Base-by-base conservation (phyloP, 2,113 vertebrate genomes). In the Takifugu flavidus region DNA sequence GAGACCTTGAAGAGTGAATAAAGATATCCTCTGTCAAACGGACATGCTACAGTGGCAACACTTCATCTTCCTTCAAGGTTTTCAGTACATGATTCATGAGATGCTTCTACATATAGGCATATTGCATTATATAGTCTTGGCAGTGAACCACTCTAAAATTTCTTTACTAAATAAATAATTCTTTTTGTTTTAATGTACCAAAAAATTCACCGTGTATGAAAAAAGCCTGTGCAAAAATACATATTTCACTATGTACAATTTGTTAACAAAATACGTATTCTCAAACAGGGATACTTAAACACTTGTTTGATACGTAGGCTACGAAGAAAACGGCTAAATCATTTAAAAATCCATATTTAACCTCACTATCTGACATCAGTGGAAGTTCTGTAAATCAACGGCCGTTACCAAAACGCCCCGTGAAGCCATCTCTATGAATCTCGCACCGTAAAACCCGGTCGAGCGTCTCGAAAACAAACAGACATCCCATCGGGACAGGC, bases 161-260 rank as follows among this genome's bases (percentile, higher is more conserved):
- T 57, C 93, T 20, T 52, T 87, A 91, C 92, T 95, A 94, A 97
- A 98, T 97, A 99, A 99, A 98, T 98, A 95, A 94, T 91, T 91
- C 93, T 56, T 89, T 94, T 89, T 57, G 51, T 53, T 49, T 15
- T 46, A 73, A 94, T 96, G 94, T 99, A 98, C 95, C 95, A 98
- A 98, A 98, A 68, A 94, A 70, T 70, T 81, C 91, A 49, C 88
- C 92, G 88, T 93, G 93, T 94, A 94, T 89, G 93, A 99, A 97
- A 86, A 97, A 95, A 92, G 93, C 93, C 93, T 96, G 95, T 99
- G 97, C 97, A 98, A 99, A 99, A 99, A 99, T 99, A 99, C 97
- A 93, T 95, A 95, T 96, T 96, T 96, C 91, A 93, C 92, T 98
- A 96, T 99, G 94, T 98, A 99, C 96, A 98, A 94, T 96, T 95